phyloP scores from a whole-genome alignment of 2,888 invertebrate genomes.

The Uloborus plumipes region DNA sequence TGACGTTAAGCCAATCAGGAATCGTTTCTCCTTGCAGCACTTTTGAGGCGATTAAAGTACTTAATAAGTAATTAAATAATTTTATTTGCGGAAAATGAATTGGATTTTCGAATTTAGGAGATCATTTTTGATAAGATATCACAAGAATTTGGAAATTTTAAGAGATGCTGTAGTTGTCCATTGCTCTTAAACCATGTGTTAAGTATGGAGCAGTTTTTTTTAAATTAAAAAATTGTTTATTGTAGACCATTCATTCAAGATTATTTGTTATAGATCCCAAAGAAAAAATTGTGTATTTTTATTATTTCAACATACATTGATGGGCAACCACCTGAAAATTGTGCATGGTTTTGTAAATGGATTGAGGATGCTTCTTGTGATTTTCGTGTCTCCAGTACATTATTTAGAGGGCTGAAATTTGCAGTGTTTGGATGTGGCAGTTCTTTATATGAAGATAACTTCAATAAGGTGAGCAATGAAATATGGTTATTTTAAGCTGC shows the following conservation, averaged over 20 bases:
- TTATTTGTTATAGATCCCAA: conserved; percentile 26
- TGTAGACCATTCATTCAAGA: not conserved
- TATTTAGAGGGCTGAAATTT: conserved; percentile 73
- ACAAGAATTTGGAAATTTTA: too few relatives aligned
- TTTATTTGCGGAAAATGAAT: too few relatives aligned
- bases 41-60: too few relatives aligned
- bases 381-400: conserved; percentile 74
- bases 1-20: too few relatives aligned
- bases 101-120: too few relatives aligned
- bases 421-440: conserved; percentile 75
- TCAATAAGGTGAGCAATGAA: conserved; percentile 70
- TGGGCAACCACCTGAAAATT: conserved; percentile 73
- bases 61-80: too few relatives aligned
- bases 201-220: too few relatives aligned
- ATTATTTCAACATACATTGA: conserved; percentile 75
- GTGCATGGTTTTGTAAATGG: conserved; percentile 75
- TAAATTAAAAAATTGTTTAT: not conserved
- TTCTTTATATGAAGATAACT: conserved; percentile 73
- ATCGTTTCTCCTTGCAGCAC: too few relatives aligned
- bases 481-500: not conserved
- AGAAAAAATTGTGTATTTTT: conserved; percentile 69
- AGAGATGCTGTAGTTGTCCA: too few relatives aligned
- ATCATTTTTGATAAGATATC: too few relatives aligned
- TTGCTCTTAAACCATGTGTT: too few relatives aligned
- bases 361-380: conserved; percentile 74